Evolutionary conservation across 2,888 invertebrate genomes (phyloP).

Genomic region (Hydropsyche betteni): DNA sequence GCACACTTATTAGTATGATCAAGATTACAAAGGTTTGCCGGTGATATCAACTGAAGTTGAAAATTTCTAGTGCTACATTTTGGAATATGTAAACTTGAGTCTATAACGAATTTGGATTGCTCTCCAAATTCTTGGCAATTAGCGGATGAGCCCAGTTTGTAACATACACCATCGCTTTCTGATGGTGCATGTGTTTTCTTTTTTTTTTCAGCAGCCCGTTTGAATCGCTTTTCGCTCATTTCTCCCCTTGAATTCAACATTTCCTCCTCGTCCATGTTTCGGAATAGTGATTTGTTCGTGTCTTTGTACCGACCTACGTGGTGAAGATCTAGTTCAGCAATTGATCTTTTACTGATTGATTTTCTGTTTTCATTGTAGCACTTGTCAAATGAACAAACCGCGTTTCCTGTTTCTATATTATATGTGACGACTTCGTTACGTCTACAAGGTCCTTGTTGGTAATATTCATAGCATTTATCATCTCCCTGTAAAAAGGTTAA

Average conservation of each 20-base stretch:
- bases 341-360: slow-evolving; percentile 31
- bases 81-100: slow-evolving; percentile 33
- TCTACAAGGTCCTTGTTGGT: slow-evolving; percentile 44
- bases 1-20: not conserved
- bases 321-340: not conserved
- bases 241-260: too few relatives aligned
- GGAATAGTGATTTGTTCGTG: not conserved
- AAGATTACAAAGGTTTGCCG: not conserved
- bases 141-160: slow-evolving; percentile 36
- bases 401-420: slow-evolving; percentile 30
- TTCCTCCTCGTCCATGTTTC: too few relatives aligned
- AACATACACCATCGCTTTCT: slow-evolving; percentile 40
- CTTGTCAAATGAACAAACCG: slow-evolving; percentile 36
- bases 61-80: slow-evolving; percentile 32
- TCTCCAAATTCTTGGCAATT: slow-evolving; percentile 15
- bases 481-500: slow-evolving; percentile 37
- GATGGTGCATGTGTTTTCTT: slow-evolving; percentile 40
- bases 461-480: slow-evolving; percentile 39
- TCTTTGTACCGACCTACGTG: slow-evolving; percentile 8
- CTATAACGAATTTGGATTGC: slow-evolving; percentile 37
- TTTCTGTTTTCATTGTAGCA: slow-evolving; percentile 34
- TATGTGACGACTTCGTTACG: slow-evolving; percentile 39
- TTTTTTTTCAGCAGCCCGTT: too few relatives aligned
- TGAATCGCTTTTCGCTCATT: too few relatives aligned
- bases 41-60: slow-evolving; percentile 38